These are phyloP conservation scores for Azemiops feae DNA, from an alignment of 2,113 vertebrate genomes.

Conservation along the genomic window DNA sequence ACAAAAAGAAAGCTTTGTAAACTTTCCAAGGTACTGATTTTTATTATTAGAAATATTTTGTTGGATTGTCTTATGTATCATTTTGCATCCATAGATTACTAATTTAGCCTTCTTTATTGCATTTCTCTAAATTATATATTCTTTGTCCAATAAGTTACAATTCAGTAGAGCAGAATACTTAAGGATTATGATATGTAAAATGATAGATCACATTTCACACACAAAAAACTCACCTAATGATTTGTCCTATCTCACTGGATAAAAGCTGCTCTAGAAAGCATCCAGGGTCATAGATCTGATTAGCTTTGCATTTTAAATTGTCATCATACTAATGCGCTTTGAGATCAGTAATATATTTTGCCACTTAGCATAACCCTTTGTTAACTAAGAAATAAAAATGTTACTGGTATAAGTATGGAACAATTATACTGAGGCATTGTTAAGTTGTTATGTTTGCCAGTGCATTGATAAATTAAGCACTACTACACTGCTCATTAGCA, in stretches of 20 bases:
- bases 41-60: conserved; percentile 46
- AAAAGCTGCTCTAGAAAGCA: not conserved
- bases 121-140: conserved; percentile 52
- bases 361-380: not conserved
- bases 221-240: conserved; percentile 7
- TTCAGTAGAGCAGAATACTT: conserved; percentile 46
- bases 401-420: not conserved
- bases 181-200: conserved; percentile 44
- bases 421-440: not conserved
- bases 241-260: not conserved
- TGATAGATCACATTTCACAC: conserved; percentile 36
- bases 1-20: not conserved
- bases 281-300: not conserved
- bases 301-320: not conserved
- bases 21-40: conserved; percentile 36
- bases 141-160: conserved; percentile 54
- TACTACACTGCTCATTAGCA: not conserved
- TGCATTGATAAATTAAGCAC: not conserved
- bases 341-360: not conserved
- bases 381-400: not conserved
- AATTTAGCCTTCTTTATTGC: conserved; percentile 64
- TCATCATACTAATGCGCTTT: not conserved
- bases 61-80: conserved; percentile 59
- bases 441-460: not conserved
- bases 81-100: conserved; percentile 52